Evolutionary conservation across 2,888 invertebrate species (phyloP).

Genomic region (Drosophila multiciliata): DNA sequence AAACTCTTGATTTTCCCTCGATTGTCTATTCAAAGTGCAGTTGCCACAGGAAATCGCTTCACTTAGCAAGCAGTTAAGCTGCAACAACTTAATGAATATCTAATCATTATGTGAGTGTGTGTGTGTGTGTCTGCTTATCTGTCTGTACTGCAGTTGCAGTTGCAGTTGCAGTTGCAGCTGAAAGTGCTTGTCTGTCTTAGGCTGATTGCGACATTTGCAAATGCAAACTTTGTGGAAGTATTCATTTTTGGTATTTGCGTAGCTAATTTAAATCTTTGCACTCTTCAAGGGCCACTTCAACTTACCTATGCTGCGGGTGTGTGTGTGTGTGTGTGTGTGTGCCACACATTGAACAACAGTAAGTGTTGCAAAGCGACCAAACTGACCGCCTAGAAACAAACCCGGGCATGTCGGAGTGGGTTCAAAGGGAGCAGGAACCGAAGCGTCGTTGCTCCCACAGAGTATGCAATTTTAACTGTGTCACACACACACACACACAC

Average conservation of each 20-base stretch:
- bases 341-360: conserved; percentile 73
- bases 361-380: conserved; percentile 52
- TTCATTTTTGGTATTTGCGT: conserved; percentile 51
- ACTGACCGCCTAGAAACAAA: conserved; percentile 38
- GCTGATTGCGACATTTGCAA: conserved; percentile 34
- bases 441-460: conserved; percentile 12
- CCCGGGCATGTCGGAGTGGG: background rate
- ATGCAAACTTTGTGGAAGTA: conserved; percentile 35
- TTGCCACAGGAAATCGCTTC: conserved; percentile 48
- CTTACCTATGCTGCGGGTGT: conserved; percentile 20
- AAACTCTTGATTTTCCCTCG: background rate
- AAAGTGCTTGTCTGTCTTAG: conserved; percentile 16
- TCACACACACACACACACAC: conserved; percentile 34
- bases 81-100: conserved; percentile 62
- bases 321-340: conserved; percentile 8
- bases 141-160: conserved; percentile 5
- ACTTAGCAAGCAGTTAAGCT: conserved; percentile 51
- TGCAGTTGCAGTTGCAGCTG: conserved; percentile 12
- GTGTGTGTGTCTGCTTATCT: conserved; percentile 20
- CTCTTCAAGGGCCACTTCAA: conserved; percentile 45
- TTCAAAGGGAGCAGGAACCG: background rate
- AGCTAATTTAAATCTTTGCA: conserved; percentile 62
- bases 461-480: conserved; percentile 66
- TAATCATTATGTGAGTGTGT: conserved; percentile 41
- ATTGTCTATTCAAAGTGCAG: conserved; percentile 18